phyloP scores from a whole-genome alignment of 2,888 invertebrate genomes.

The Drosophila leonis region DNA sequence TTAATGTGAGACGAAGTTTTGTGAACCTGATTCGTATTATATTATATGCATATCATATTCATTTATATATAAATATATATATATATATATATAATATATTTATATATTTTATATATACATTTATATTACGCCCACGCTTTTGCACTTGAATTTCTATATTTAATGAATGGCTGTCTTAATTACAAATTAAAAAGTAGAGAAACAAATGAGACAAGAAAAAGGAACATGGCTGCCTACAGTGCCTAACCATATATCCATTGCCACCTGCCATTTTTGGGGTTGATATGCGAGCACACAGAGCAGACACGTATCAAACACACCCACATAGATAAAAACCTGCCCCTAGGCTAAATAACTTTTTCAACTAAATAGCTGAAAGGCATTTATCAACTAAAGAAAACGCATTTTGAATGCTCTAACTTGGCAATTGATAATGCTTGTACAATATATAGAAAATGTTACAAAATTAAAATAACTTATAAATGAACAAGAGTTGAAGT shows the following conservation, averaged over 20 bases:
- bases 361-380: conserved; percentile 27
- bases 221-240: conserved; percentile 69
- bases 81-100: too few species aligned
- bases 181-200: conserved; percentile 49
- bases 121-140: conserved; percentile 54
- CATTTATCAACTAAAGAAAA: background rate
- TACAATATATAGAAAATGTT: background rate
- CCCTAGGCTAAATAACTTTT: conserved; percentile 65
- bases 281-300: conserved; percentile 50
- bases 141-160: conserved; percentile 46
- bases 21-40: background rate
- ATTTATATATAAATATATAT: conserved; percentile 2
- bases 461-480: background rate
- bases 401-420: conserved; percentile 30
- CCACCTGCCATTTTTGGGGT: conserved; percentile 79
- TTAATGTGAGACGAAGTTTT: conserved; percentile 23
- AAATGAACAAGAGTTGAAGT: too few species aligned
- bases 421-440: too few species aligned
- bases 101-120: conserved; percentile 10
- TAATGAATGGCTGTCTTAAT: conserved; percentile 48
- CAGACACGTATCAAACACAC: conserved; percentile 34
- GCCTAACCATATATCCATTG: conserved; percentile 66
- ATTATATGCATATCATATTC: conserved; percentile 8
- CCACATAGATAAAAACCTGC: conserved; percentile 72
- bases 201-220: conserved; percentile 49